Percentiles rank a stretch among this genome's conserved stretches.
Conservation (phyloP, 1,140 invertebrate species). For the Asobara japonica region DNA sequence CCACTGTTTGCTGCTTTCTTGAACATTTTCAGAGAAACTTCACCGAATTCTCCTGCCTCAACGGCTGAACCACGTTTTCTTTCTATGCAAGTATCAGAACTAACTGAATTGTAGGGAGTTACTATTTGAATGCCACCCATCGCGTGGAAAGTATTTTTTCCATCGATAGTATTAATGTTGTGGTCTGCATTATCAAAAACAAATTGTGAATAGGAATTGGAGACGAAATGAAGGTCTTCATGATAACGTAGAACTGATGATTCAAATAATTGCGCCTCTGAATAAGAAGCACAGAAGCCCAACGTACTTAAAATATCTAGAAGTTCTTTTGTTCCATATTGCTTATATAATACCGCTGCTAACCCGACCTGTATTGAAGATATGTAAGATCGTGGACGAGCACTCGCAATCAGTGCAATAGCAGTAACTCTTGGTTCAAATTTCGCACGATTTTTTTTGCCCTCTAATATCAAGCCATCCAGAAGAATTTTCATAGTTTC, state of each 20-base stretch:
- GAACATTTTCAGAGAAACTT: too few species aligned
- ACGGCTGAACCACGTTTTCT: constrained; percentile 8
- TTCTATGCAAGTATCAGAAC: background rate
- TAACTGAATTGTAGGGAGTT: constrained; percentile 24
- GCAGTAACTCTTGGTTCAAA: background rate
- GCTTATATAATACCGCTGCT: background rate
- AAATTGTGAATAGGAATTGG: constrained; percentile 27
- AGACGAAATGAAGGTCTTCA: background rate
- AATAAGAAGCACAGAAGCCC: constrained; percentile 15
- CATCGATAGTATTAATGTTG: constrained; percentile 37
- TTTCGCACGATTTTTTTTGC: background rate
- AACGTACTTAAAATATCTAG: constrained; percentile 4
- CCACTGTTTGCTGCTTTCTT: too few species aligned
- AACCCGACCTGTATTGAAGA: constrained; percentile 17
- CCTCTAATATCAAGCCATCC: background rate
- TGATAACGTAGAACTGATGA: background rate
- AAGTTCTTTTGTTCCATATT: background rate
- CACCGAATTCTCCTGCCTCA: background rate
- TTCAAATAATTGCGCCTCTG: background rate
- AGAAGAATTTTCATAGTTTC: background rate
- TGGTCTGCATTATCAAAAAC: constrained; percentile 43
- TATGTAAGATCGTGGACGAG: background rate
- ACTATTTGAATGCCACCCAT: constrained; percentile 39
- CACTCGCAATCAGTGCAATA: constrained; percentile 19
- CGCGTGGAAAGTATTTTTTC: constrained; percentile 39